Conservation (phyloP, 2,113 vertebrate species). For the Pterocles burchelli region DNA sequence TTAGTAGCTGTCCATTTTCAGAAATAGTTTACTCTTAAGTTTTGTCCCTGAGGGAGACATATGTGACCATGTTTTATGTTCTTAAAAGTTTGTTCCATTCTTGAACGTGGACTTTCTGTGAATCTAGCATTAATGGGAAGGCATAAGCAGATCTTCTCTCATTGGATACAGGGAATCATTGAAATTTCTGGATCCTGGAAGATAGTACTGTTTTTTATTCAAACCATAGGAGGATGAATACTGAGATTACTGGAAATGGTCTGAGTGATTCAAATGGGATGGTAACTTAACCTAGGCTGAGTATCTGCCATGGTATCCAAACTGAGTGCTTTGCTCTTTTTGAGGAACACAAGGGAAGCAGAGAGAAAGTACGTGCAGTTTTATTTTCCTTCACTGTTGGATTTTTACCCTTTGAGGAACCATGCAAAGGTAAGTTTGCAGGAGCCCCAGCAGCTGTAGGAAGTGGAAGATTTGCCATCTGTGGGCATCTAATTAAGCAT, state of each 20-base stretch:
- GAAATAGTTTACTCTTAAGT: not conserved
- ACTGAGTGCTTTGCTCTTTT: not conserved
- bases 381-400: not conserved
- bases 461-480: not conserved
- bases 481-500: not conserved
- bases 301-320: not conserved
- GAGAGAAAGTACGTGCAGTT: not conserved
- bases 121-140: not conserved
- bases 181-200: not conserved
- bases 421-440: not conserved
- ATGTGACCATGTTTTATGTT: not conserved
- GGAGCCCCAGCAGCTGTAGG: not conserved
- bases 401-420: not conserved
- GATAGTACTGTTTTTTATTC: not conserved
- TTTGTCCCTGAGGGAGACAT: not conserved
- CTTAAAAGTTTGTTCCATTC: not conserved
- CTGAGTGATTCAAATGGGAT: not conserved
- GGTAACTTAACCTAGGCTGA: not conserved
- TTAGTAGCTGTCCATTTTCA: not conserved
- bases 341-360: not conserved
- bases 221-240: fast-evolving
- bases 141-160: not conserved
- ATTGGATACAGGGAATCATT: fast-evolving
- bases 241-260: not conserved
- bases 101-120: not conserved